These are phyloP conservation scores for Gallinago stenura DNA, from an alignment of 2,797 vertebrate species.

Conservation along the genomic window DNA sequence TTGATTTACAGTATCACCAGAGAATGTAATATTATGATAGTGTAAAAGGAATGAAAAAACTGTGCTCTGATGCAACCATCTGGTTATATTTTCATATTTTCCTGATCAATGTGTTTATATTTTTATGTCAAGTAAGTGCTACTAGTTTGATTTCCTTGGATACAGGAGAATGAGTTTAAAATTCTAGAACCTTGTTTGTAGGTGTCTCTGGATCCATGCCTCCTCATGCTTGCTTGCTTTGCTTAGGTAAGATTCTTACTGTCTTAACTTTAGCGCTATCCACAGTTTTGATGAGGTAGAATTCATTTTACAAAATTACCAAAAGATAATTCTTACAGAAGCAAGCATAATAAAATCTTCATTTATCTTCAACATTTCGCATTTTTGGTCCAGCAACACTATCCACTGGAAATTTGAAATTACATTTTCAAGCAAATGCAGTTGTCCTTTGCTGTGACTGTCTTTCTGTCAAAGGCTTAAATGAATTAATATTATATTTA, in stretches of 20 bases:
- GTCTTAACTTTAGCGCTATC: neutral
- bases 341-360: neutral
- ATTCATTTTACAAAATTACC: neutral
- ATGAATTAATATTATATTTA: neutral
- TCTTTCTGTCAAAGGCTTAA: neutral
- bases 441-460: neutral
- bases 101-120: neutral
- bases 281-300: neutral
- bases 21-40: neutral
- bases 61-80: neutral
- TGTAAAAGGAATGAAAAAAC: neutral
- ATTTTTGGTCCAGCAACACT: neutral
- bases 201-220: neutral
- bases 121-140: neutral
- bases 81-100: slow-evolving; percentile 6
- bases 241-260: neutral
- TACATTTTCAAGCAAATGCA: neutral
- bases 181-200: neutral
- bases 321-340: neutral
- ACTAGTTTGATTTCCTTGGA: neutral
- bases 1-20: neutral
- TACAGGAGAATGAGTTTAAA: neutral
- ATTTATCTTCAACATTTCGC: neutral
- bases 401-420: neutral
- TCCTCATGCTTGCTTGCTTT: neutral